Base-by-base conservation (phyloP, 2,113 vertebrate genomes). In the Andinoacara biseriatus region DNA sequence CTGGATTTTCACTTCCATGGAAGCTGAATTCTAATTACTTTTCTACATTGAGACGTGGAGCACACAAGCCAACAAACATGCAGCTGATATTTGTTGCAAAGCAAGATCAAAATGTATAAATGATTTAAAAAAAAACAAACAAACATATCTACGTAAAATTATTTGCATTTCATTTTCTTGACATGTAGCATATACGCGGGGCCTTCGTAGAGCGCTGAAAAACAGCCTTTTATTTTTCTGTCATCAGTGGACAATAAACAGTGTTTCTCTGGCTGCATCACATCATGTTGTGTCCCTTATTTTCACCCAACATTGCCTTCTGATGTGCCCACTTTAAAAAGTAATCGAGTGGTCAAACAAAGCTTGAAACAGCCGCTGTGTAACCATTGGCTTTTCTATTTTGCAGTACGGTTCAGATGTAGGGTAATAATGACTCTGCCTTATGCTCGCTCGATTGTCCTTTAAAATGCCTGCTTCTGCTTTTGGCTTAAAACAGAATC, bases 291-390 rank as follows among this genome's bases (percentile, higher is more conserved):
- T 69, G 80, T 79, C 59, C 60, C 80, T 83, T 84, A 85, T 90
- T 91, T 91, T 85, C 87, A 82, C 86, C 88, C 86, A 59, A 84
- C 85, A 84, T 90, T 82, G 83, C 79, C 65, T 89, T 88, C 89
- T 89, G 90, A 89, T 91, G 89, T 81, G 83, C 49, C 77, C 91
- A 90, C 92, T 92, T 94, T 90, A 86, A 86, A 93, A 92, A 77
- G 87, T 88, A 93, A 94, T 94, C 17, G 77, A 90, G 89, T 88
- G 91, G 90, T 88, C 84, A 92, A 88, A 94, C 87, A 91, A 88
- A 90, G 89, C 89, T 88, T 69, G 80, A 80, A 87, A 82, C 80
- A 29, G 75, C 43, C 56, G 5, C 67, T 24, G 82, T 49, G 61
- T 82, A 85, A 86, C 84, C 35, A n/a, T 61, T 79, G 81, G 82